Evolutionary conservation across 2,888 invertebrate species (phyloP).

Genomic region (Aphidius colemani): DNA sequence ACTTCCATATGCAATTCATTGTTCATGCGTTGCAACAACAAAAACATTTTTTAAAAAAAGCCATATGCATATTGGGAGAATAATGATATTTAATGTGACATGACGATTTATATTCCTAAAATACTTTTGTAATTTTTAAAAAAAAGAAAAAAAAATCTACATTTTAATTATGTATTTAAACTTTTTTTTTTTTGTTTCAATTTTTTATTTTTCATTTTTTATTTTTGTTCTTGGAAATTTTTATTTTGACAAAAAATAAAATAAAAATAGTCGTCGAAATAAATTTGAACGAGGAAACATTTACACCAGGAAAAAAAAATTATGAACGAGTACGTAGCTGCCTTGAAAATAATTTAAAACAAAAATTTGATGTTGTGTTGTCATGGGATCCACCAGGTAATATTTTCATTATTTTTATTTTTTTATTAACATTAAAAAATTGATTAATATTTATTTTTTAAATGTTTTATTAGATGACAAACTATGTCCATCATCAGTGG

Average conservation of each 20-base stretch:
- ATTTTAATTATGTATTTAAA: constrained; percentile 11
- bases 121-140: too few relatives aligned
- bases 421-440: constrained; percentile 6
- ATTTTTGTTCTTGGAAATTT: constrained; percentile 24
- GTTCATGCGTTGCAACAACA: constrained; percentile 16
- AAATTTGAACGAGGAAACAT: constrained; percentile 61
- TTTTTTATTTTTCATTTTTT: neutral
- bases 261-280: constrained; percentile 60
- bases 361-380: constrained; percentile 60
- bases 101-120: too few relatives aligned
- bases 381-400: constrained; percentile 64
- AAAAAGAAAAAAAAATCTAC: neutral
- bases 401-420: constrained; percentile 12
- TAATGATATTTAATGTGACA: too few relatives aligned
- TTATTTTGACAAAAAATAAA: constrained; percentile 38
- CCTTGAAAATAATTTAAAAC: constrained; percentile 54
- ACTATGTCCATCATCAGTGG: constrained; percentile 67
- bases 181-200: constrained; percentile 1
- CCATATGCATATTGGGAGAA: too few relatives aligned
- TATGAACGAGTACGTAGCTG: constrained; percentile 58
- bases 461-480: constrained; percentile 45
- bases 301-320: constrained; percentile 61
- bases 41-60: too few relatives aligned
- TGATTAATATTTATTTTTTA: too few relatives aligned
- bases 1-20: constrained; percentile 7